Evolutionary conservation across 2,888 invertebrate genomes (phyloP).

Genomic region (Diabrotica balteata): DNA sequence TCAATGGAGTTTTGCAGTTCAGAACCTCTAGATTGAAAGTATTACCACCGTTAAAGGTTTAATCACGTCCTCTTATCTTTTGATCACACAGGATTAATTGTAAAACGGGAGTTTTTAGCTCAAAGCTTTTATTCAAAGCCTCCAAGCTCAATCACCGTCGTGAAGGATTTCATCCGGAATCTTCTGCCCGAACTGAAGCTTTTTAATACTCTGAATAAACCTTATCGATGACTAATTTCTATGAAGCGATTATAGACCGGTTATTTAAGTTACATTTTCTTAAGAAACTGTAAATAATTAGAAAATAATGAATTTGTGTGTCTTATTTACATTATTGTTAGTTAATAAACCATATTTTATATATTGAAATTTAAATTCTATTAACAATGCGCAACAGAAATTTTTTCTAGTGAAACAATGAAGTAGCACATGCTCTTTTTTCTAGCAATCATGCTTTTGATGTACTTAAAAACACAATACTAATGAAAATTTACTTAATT

Average conservation of each 20-base stretch:
- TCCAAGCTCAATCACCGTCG: slow-evolving; percentile 39
- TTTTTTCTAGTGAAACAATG: no score
- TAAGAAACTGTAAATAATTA: no score
- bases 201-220: slow-evolving; percentile 45
- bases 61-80: slow-evolving; percentile 44
- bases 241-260: not conserved
- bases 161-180: slow-evolving; percentile 33
- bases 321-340: no score
- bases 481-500: no score
- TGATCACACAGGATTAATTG: slow-evolving; percentile 39
- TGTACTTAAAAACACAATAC: no score
- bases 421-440: no score
- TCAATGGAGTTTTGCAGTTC: slow-evolving; percentile 15
- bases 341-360: no score
- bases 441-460: no score
- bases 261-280: no score
- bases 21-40: slow-evolving; percentile 37
- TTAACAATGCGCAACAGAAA: no score
- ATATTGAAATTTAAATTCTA: no score
- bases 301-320: no score
- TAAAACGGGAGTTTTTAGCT: slow-evolving; percentile 20
- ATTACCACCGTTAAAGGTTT: slow-evolving; percentile 40
- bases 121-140: slow-evolving; percentile 29
- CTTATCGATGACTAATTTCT: slow-evolving; percentile 46
- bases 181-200: slow-evolving; percentile 38